Evolutionary conservation across 2,113 vertebrate genomes (phyloP).

Genomic region (Pluvialis apricaria): DNA sequence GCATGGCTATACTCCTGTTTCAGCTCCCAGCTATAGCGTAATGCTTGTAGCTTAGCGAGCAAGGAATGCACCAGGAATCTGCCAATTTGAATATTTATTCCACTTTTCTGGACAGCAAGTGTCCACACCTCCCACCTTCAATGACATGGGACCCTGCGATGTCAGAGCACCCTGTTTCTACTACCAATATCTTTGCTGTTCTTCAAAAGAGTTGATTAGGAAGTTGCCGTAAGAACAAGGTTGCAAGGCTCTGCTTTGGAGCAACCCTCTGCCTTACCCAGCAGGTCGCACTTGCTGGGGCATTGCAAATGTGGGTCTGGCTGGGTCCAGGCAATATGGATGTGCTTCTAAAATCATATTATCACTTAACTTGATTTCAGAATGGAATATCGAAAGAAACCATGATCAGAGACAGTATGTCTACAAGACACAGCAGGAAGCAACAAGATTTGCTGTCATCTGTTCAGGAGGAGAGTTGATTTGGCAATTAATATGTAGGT

Average conservation of each 20-base stretch:
- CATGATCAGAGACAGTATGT: background rate
- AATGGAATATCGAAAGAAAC: background rate
- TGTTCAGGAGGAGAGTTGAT: background rate
- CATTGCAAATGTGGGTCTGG: background rate
- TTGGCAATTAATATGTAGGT: background rate
- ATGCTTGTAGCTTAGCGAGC: background rate
- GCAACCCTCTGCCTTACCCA: background rate
- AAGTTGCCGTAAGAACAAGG: background rate
- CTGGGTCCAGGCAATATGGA: background rate
- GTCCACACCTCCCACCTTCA: background rate
- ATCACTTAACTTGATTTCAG: background rate
- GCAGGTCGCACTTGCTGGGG: background rate
- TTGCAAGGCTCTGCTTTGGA: background rate
- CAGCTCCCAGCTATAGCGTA: background rate
- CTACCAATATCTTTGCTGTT: background rate
- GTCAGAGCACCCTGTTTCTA: background rate
- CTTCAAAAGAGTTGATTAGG: background rate
- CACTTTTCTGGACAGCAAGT: background rate
- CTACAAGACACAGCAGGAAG: background rate
- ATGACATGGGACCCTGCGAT: background rate
- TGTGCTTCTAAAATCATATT: background rate
- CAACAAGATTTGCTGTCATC: background rate
- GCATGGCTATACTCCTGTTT: background rate
- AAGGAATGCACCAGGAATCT: background rate
- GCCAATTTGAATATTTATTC: background rate